Percentiles rank a stretch among this genome's conserved stretches.
Conservation (phyloP, 2,888 invertebrate species). For the Myopa tessellatipennis region DNA sequence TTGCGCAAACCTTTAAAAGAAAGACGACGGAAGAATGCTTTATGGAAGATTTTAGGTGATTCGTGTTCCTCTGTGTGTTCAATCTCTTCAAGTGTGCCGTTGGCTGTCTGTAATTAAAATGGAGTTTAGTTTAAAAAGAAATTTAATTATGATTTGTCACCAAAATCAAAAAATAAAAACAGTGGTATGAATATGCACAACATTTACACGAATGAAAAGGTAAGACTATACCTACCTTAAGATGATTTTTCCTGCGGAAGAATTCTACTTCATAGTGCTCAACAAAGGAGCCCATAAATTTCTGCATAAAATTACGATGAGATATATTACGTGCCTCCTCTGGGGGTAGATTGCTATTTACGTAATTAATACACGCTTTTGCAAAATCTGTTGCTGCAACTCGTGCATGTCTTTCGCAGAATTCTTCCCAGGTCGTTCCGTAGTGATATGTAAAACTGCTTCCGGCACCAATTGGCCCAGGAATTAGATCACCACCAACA, state of each 20-base stretch:
- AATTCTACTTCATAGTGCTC: constrained; percentile 88
- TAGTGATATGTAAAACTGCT: constrained; percentile 70
- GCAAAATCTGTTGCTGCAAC: constrained; percentile 89
- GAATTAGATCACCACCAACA: constrained; percentile 55
- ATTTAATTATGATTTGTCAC: too few species aligned
- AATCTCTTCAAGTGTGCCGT: constrained; percentile 70
- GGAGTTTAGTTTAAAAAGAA: background rate
- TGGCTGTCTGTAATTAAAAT: constrained; percentile 54
- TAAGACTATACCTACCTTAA: constrained; percentile 60
- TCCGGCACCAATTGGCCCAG: constrained; percentile 56
- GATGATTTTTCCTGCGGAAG: constrained; percentile 70
- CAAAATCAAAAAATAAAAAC: too few species aligned
- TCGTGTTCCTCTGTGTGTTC: constrained; percentile 83
- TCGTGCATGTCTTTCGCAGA: constrained; percentile 88
- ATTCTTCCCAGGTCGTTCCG: constrained; percentile 82
- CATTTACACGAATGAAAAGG: background rate
- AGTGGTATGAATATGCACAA: too few species aligned
- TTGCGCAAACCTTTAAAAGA: constrained; percentile 89
- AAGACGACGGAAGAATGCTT: constrained; percentile 85
- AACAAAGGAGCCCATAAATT: constrained; percentile 86
- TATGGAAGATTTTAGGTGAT: constrained; percentile 83
- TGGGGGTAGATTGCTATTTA: constrained; percentile 76
- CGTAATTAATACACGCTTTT: constrained; percentile 83
- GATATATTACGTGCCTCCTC: constrained; percentile 77
- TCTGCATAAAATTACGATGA: constrained; percentile 83